Evolutionary conservation across 2,888 invertebrate genomes (phyloP).

Genomic region (Spilosoma lubricipeda): DNA sequence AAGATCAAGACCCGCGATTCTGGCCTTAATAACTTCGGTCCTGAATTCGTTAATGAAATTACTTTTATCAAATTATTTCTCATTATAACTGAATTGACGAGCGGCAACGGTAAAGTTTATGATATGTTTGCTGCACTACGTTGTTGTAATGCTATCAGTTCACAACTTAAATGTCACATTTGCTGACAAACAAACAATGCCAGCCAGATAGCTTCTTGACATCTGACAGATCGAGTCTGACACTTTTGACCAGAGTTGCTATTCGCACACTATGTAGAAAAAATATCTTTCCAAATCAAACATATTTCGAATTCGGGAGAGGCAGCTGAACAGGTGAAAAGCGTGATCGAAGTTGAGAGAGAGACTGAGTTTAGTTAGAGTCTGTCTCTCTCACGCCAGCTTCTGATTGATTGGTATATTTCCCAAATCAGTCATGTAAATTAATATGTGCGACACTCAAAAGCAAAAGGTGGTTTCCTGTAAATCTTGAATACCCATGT

Average conservation of each 20-base stretch:
- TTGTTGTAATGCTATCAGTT: not conserved
- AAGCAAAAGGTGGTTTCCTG: too few relatives aligned
- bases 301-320: too few relatives aligned
- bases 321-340: too few relatives aligned
- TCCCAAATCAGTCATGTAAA: too few relatives aligned
- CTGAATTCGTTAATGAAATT: constrained; percentile 31
- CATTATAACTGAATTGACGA: constrained; percentile 28
- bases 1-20: constrained; percentile 14
- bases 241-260: not conserved
- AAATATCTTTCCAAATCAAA: too few relatives aligned
- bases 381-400: too few relatives aligned
- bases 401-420: too few relatives aligned
- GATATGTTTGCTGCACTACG: not conserved
- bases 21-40: constrained; percentile 22
- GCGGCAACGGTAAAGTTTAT: not conserved
- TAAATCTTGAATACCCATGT: too few relatives aligned
- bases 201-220: not conserved
- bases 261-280: not conserved
- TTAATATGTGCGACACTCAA: too few relatives aligned
- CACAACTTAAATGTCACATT: not conserved
- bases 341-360: too few relatives aligned
- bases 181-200: constrained; percentile 1
- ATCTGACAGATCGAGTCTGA: not conserved
- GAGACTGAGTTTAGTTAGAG: too few relatives aligned
- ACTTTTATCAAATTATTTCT: constrained; percentile 33